Conservation (phyloP, 2,888 invertebrate species). For the Nephrotoma appendiculata region DNA sequence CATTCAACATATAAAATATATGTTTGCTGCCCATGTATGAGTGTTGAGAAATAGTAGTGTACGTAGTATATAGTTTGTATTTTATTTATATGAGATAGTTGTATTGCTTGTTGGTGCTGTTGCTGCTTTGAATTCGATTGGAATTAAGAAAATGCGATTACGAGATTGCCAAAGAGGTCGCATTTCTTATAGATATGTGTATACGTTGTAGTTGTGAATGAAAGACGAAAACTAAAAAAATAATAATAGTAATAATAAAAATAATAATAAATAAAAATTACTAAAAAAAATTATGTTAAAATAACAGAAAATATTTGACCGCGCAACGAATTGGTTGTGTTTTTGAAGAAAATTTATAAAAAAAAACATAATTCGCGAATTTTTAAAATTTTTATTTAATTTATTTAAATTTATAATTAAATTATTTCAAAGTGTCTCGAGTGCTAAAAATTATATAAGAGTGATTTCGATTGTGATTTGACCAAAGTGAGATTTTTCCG, state of each 20-base stretch:
- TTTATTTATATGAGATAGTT: background rate
- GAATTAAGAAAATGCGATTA: slow-evolving; percentile 1
- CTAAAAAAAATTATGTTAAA: background rate
- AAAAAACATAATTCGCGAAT: background rate
- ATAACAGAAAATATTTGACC: slow-evolving; percentile 14
- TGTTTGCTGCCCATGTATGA: background rate
- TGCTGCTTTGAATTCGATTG: background rate
- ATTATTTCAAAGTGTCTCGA: background rate
- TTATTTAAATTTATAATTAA: background rate
- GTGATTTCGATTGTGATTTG: background rate
- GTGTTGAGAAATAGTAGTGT: background rate
- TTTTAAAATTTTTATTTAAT: background rate
- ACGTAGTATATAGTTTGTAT: background rate
- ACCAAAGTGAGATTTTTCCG: background rate
- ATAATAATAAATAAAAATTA: background rate
- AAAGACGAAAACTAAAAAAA: background rate
- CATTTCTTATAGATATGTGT: background rate
- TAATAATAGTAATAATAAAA: background rate
- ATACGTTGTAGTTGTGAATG: background rate
- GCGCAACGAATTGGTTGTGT: slow-evolving; percentile 15
- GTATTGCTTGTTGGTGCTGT: background rate
- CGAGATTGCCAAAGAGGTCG: slow-evolving; percentile 3
- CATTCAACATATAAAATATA: background rate
- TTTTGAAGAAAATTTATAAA: background rate
- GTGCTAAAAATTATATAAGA: background rate